Conservation (phyloP, 1,140 invertebrate genomes). For the Brachionus calyciflorus region DNA sequence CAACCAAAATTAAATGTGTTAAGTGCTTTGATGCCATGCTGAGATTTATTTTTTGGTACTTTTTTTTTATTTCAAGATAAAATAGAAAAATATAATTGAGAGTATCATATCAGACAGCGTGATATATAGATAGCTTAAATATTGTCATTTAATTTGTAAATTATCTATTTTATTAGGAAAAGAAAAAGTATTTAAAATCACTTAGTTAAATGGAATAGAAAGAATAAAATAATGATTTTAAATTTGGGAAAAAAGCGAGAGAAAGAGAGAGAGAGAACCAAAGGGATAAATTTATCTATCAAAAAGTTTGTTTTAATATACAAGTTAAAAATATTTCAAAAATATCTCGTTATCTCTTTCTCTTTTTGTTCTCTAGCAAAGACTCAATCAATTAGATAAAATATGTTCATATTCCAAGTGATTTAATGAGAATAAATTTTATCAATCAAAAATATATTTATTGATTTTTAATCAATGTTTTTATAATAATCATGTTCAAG, state of each 20-base stretch:
- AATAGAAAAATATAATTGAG: conserved; percentile 4
- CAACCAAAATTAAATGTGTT: conserved; percentile 39
- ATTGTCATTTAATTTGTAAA: conserved; percentile 1
- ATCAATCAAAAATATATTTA: conserved; percentile 38
- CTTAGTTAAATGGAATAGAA: conserved; percentile 41
- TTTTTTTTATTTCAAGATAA: background rate
- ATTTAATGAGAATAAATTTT: conserved; percentile 32
- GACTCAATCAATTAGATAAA: conserved; percentile 40
- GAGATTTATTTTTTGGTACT: conserved; percentile 5
- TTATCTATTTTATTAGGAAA: background rate
- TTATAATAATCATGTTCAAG: background rate
- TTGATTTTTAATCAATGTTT: conserved; percentile 21
- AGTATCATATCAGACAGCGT: conserved; percentile 23
- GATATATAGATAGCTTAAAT: background rate
- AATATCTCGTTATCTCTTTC: conserved; percentile 7
- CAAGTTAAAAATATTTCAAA: conserved; percentile 15
- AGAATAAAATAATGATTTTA: background rate
- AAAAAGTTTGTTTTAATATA: background rate
- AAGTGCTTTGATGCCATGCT: conserved; percentile 34
- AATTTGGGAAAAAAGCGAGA: no score
- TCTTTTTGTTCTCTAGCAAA: no score
- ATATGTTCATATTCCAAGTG: conserved; percentile 41
- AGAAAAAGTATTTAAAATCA: conserved; percentile 20
- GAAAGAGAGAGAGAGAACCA: background rate
- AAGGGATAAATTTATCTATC: conserved; percentile 12